Evolutionary conservation across 2,888 invertebrate genomes (phyloP).

Genomic region (Ichneumoninae sp.): DNA sequence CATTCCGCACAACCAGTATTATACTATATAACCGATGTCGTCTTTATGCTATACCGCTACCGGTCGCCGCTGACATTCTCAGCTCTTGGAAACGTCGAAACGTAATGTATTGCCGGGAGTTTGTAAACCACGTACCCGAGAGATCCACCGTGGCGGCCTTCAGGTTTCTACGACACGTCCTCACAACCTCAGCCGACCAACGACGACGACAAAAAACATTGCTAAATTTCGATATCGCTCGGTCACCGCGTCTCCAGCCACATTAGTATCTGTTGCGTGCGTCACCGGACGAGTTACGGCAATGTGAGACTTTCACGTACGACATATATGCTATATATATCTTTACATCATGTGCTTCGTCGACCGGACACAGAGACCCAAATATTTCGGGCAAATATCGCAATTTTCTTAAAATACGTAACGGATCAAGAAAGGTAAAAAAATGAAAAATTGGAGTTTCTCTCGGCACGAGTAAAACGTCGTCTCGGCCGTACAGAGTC

Average conservation of each 20-base stretch:
- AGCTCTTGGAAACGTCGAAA: slow-evolving; percentile 66
- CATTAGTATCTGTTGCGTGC: not conserved
- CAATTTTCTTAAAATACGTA: not conserved
- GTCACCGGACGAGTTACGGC: slow-evolving; percentile 25
- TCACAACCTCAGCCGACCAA: slow-evolving; percentile 13
- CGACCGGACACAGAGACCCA: not conserved
- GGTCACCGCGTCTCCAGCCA: not conserved
- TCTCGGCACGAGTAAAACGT: not conserved
- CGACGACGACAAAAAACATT: slow-evolving; percentile 11
- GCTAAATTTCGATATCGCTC: slow-evolving; percentile 38
- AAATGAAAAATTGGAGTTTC: slow-evolving; percentile 10
- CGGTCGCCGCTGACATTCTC: slow-evolving; percentile 59
- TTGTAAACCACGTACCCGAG: slow-evolving; percentile 18
- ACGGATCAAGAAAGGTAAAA: not conserved
- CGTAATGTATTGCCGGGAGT: slow-evolving; percentile 62
- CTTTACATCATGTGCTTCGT: not conserved
- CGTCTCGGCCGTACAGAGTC: not conserved
- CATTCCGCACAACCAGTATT: slow-evolving; percentile 15
- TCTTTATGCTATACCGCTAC: slow-evolving; percentile 34
- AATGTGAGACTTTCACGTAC: slow-evolving; percentile 13
- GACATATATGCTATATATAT: not conserved
- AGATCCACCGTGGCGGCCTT: slow-evolving; percentile 41
- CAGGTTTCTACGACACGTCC: slow-evolving; percentile 16
- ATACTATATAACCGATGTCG: not conserved
- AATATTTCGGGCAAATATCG: slow-evolving; percentile 18